Base-by-base conservation (phyloP, 2,797 vertebrate species). In the Syngnathus rostellatus region DNA sequence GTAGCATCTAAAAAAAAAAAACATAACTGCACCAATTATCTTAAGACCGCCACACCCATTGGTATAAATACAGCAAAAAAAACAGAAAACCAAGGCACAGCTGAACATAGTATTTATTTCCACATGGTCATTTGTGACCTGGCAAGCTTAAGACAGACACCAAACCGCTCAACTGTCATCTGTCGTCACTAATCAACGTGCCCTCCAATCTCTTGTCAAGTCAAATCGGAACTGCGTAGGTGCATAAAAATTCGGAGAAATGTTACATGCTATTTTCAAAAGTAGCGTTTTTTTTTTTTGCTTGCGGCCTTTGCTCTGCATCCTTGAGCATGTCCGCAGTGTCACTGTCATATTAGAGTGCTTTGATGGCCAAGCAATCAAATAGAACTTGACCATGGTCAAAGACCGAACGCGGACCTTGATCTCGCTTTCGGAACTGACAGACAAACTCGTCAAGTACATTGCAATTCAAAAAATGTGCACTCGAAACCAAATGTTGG, bases 381-480 rank as follows among this genome's bases (percentile, higher is more conserved):
- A 38, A 59, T 37, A 39, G 16, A 57, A 57, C 57, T 59, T 39
- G 57, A 59, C 19, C 17, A 59, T 19, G 51, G n/a, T 12, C 51
- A 21, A 25, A 54, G 21, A 23, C 21, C 3, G 9, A 23, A 54
- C 21, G 4, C 9, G 7, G 31, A 39, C 31, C 31, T 10, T 16
- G 17, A 38, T 37, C 51, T 9, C 8, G 25, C 55, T 58, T 37
- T 8, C 0, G 12, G 63, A 75, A 76, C 70, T 78, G 79, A 86
- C 80, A 81, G 76, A 80, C 79, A 63, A 75, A 81, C 48, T 50
- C 8, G 12, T 53, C 50, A 53, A 80, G 70, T 68, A 67, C 60
- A 70, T 77, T 59, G 81, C 68, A 21, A 53, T n/a, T 53, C n/a
- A 21, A 53, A n/a, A 53, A 8, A 53, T 17, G 8, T n/a, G 19